phyloP scores from a whole-genome alignment of 1,140 invertebrate genomes.

The Parapsyche elsis region DNA sequence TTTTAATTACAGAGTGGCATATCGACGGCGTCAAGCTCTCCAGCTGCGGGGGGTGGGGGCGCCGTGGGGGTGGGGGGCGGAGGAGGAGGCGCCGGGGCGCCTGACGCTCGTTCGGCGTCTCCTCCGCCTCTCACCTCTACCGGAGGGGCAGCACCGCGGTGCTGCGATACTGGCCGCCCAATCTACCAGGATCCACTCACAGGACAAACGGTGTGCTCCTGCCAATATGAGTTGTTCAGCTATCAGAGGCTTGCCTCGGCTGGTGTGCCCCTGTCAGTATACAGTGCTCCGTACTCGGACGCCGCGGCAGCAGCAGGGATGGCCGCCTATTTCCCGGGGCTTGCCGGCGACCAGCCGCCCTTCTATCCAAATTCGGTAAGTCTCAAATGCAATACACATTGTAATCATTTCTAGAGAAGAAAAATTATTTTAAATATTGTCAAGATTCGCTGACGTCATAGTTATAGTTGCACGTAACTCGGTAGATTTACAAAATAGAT shows the following conservation, averaged over 20 bases:
- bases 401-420: too few species aligned
- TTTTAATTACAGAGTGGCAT: conserved; percentile 65
- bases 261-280: conserved; percentile 66
- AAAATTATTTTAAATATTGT: too few species aligned
- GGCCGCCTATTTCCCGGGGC: conserved; percentile 83
- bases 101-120: conserved; percentile 65
- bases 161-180: conserved; percentile 91
- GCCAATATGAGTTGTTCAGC: conserved; percentile 85
- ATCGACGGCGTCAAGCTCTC: conserved; percentile 72
- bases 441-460: too few species aligned
- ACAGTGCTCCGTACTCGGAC: conserved; percentile 77
- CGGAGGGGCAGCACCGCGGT: conserved; percentile 72
- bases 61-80: conserved; percentile 64
- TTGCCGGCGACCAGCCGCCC: conserved; percentile 82
- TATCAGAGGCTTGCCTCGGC: conserved; percentile 73
- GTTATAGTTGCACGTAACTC: too few species aligned
- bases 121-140: conserved; percentile 68
- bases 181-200: conserved; percentile 93
- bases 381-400: conserved; percentile 52
- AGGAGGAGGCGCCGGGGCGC: conserved; percentile 59
- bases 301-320: conserved; percentile 80
- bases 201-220: conserved; percentile 92
- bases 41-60: conserved; percentile 67
- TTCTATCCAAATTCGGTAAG: conserved; percentile 86
- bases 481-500: too few species aligned